These are phyloP conservation scores for Drosophila antonietae DNA, from an alignment of 2,888 invertebrate genomes.

Conservation along the genomic window DNA sequence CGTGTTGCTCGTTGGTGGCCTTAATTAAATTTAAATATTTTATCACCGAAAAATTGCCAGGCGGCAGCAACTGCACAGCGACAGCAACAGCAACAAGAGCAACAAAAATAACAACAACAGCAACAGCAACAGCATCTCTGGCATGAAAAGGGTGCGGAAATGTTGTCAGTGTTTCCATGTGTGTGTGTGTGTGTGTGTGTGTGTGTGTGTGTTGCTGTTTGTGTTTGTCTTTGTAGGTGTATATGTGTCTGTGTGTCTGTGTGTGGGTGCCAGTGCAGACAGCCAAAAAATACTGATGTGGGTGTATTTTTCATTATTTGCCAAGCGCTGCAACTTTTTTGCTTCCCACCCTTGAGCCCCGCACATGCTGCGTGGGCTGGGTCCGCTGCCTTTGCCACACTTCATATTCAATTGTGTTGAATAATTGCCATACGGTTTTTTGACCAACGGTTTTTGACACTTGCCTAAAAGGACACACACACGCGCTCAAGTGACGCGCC, in stretches of 20 bases:
- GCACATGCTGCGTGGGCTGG: constrained; percentile 16
- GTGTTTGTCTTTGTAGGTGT: constrained; percentile 39
- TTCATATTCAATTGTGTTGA: constrained; percentile 84
- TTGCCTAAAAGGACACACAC: constrained; percentile 81
- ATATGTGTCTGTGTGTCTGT: constrained; percentile 32
- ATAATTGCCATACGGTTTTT: constrained; percentile 84
- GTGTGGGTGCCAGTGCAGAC: constrained; percentile 66
- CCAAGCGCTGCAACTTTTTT: constrained; percentile 73
- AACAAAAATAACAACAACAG: constrained; percentile 52
- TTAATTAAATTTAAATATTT: constrained; percentile 85
- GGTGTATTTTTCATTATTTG: constrained; percentile 81
- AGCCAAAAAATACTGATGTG: constrained; percentile 79
- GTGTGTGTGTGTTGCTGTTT: constrained; percentile 30
- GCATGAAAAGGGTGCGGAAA: constrained; percentile 77
- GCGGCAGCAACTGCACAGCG: constrained; percentile 75
- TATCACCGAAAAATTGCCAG: constrained; percentile 84
- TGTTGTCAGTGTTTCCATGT: constrained; percentile 38
- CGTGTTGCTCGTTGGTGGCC: constrained; percentile 83
- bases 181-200: constrained; percentile 29
- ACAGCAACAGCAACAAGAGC: constrained; percentile 55
- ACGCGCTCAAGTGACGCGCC: constrained; percentile 61
- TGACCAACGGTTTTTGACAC: constrained; percentile 84
- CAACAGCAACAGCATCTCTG: constrained; percentile 35
- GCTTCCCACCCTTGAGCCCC: constrained; percentile 7
- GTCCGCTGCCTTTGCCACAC: constrained; percentile 76